Conservation (phyloP, 2,888 invertebrate species). For the Rotaria macrura region DNA sequence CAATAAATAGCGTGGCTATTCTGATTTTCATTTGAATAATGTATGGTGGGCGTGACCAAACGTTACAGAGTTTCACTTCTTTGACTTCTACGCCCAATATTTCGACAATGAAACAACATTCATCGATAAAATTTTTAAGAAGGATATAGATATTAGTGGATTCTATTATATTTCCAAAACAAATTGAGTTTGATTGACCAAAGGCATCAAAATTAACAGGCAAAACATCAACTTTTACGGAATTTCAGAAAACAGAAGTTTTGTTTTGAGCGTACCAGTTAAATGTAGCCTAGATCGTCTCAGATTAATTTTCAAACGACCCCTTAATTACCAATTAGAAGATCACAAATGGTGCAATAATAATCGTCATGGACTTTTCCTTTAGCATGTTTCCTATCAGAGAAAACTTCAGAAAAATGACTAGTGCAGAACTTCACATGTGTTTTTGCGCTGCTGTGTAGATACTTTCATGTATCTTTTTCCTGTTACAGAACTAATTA, state of each 20-base stretch:
- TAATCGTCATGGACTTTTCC: background rate
- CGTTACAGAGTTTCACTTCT: background rate
- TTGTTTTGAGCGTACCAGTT: background rate
- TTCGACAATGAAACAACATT: background rate
- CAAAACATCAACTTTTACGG: background rate
- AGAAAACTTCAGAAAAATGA: too few species aligned
- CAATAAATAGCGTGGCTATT: too few species aligned
- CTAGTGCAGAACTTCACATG: too few species aligned
- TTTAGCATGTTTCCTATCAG: too few species aligned
- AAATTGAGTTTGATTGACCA: background rate
- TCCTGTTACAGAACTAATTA: too few species aligned
- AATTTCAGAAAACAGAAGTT: background rate
- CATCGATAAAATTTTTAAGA: background rate
- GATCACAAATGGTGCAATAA: background rate
- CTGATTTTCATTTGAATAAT: too few species aligned
- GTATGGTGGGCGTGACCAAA: background rate
- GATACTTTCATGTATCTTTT: too few species aligned
- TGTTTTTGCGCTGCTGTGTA: too few species aligned
- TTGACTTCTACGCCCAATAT: background rate
- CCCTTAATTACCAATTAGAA: background rate
- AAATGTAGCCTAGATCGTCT: background rate
- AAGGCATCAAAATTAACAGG: background rate
- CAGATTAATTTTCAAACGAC: background rate
- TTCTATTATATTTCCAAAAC: background rate
- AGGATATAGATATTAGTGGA: background rate